Evolutionary conservation across 2,797 vertebrate genomes (phyloP), one percentile per base, ranked within the genome.

Genomic region (Xenopus petersii): DNA sequence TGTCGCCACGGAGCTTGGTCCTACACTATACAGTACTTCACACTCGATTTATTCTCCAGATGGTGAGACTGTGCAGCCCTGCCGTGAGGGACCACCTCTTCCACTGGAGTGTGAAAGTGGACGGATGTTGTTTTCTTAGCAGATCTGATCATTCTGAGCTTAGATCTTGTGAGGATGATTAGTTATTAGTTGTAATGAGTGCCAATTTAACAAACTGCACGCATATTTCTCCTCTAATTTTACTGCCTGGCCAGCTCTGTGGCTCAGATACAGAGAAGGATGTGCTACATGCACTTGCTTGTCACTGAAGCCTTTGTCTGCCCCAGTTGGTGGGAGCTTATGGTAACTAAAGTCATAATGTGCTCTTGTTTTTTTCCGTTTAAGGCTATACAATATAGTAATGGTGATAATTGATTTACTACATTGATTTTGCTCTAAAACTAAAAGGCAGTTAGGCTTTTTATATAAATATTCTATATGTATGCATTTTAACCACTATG

Each of bases 31-130:
- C 97, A 97, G 95, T 97, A 97, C 96, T 98, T 99, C 96, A 98
- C 97, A 98, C 96, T 97, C 95, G 94, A 98, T 98, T 99, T 98
- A 95, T 94, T 96, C 96, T 98, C 96, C 97, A 98, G 97, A 98
- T 98, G 97, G 97, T 93, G 87, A 89, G 93, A 94, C 93, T 93
- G 92, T 87, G 87, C 92, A 88, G 88, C 90, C 93, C 93, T 71
- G 92, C 88, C 93, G 86, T 86, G 89, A 92, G 93, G 94, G 94
- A 94, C 94, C 93, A 91, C 91, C 93, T 93, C 91, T 89, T 91
- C 92, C 95, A 93, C 87, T 90, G 92, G 90, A 93, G 93, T 94
- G 92, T 93, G 93, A 94, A 94, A 93, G 93, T 94, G 93, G 92
- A 92, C 84, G 89, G 90, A 92, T 93, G 92, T 94, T 94, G 92